phyloP scores from a whole-genome alignment of 2,797 vertebrate species.

The Clangula hyemalis region DNA sequence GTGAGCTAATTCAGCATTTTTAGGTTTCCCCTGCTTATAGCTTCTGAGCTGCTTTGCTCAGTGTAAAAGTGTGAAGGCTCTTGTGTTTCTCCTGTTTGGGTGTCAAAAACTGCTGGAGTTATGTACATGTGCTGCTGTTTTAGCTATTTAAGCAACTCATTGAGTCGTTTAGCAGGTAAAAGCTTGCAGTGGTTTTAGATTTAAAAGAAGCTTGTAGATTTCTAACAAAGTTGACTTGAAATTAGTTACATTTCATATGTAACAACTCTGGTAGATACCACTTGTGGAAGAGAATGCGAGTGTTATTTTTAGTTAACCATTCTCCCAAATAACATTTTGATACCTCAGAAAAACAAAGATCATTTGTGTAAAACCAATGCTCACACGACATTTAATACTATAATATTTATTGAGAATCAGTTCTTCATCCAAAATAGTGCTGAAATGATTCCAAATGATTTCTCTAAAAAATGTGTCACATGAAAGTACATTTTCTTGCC shows the following conservation, averaged over 20 bases:
- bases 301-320: background rate
- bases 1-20: background rate
- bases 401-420: background rate
- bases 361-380: background rate
- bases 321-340: background rate
- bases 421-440: background rate
- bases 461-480: background rate
- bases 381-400: background rate
- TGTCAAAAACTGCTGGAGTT: background rate
- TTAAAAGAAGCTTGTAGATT: background rate
- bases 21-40: background rate
- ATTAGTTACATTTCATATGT: background rate
- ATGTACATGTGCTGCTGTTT: background rate
- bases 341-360: background rate
- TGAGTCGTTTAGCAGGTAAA: background rate
- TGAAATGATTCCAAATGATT: background rate
- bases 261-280: background rate
- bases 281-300: background rate
- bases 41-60: background rate
- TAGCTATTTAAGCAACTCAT: background rate
- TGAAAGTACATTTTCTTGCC: background rate
- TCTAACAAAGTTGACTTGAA: background rate
- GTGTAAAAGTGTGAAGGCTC: background rate
- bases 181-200: background rate
- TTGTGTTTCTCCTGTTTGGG: background rate